phyloP scores from a whole-genome alignment of 2,797 vertebrate species.

The Periparus ater region DNA sequence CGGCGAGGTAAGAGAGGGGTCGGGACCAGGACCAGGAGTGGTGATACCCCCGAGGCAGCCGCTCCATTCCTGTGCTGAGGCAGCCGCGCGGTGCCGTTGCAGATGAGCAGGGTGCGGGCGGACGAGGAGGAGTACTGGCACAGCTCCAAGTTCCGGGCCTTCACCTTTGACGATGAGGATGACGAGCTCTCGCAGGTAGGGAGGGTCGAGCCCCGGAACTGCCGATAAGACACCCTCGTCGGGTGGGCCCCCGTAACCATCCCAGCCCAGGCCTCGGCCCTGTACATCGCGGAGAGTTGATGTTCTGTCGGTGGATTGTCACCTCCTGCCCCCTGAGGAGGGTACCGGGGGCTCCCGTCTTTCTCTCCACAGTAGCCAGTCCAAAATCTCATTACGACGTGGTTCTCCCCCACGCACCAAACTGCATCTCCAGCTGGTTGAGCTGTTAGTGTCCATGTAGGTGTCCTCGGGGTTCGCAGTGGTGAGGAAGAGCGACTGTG shows the following conservation, averaged over 20 bases:
- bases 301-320: not conserved
- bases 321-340: not conserved
- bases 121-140: constrained; percentile 98
- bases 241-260: not conserved
- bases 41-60: not conserved
- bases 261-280: not conserved
- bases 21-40: rapidly evolving
- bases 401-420: rapidly evolving
- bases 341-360: rapidly evolving
- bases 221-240: not conserved
- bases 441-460: not conserved
- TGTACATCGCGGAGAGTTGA: not conserved
- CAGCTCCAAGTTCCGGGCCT: constrained; percentile 91
- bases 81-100: not conserved
- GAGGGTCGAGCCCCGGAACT: not conserved
- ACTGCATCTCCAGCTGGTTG: not conserved
- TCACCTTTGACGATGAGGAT: constrained; percentile 94
- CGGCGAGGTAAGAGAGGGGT: not conserved
- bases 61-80: not conserved
- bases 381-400: not conserved
- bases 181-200: constrained; percentile 88
- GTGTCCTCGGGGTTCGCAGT: not conserved
- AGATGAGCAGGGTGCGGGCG: constrained; percentile 87
- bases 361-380: rapidly evolving
- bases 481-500: not conserved